Percentiles rank a stretch among this genome's conserved stretches.
Evolutionary conservation across 2,797 vertebrate species (phyloP).

Genomic region (Eulemur rubriventer): DNA sequence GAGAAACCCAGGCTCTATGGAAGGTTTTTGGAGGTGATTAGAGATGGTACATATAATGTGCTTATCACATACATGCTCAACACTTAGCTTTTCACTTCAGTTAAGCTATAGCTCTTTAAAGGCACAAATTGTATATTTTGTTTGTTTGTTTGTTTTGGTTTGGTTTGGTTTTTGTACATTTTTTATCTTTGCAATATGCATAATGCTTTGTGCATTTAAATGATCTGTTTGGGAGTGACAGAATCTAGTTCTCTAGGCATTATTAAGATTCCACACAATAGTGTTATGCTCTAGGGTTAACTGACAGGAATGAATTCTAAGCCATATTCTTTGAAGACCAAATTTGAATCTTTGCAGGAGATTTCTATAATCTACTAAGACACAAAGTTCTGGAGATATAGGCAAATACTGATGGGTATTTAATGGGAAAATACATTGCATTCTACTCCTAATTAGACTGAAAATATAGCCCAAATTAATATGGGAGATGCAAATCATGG

Average conservation of each 20-base stretch:
- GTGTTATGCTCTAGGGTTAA: not conserved
- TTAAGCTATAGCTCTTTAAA: slow-evolving; percentile 31
- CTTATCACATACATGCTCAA: not conserved
- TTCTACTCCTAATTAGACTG: not conserved
- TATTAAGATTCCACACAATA: not conserved
- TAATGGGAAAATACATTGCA: not conserved
- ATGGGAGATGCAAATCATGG: not conserved
- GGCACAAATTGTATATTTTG: not conserved
- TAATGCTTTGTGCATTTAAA: not conserved
- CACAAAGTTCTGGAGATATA: not conserved
- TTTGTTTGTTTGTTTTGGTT: not conserved
- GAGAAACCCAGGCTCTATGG: not conserved
- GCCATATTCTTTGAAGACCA: not conserved
- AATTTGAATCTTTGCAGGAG: not conserved
- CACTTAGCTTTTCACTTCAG: not conserved
- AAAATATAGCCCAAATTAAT: not conserved
- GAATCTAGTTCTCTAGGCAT: not conserved
- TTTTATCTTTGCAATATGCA: not conserved
- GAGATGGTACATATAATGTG: not conserved
- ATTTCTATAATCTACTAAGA: slow-evolving; percentile 13
- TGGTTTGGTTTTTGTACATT: not conserved
- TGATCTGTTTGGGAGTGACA: not conserved
- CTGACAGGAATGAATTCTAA: not conserved
- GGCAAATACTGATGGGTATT: not conserved
- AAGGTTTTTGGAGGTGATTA: not conserved